These are phyloP conservation scores for Cinclus mexicanus DNA, from an alignment of 2,113 vertebrate genomes.

Conservation along the genomic window DNA sequence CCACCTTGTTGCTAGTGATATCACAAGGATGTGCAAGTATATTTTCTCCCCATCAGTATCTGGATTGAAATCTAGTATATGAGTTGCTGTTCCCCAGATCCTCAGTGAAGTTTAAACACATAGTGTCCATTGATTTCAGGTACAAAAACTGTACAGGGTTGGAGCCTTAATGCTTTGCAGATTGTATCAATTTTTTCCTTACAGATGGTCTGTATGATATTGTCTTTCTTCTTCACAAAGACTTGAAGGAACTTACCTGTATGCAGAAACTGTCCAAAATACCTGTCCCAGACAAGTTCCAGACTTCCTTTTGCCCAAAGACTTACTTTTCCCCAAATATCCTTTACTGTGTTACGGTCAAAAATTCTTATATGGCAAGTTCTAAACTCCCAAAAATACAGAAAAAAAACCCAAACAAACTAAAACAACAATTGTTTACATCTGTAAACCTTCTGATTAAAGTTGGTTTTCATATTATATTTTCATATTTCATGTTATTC, in stretches of 20 bases:
- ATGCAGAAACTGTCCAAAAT: background rate
- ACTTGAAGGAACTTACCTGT: background rate
- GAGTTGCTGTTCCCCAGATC: background rate
- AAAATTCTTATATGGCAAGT: background rate
- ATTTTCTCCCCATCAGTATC: background rate
- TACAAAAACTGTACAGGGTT: background rate
- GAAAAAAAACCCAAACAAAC: background rate
- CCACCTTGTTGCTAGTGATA: background rate
- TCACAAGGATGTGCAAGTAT: background rate
- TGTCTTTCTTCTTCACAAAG: background rate
- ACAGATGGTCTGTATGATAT: background rate
- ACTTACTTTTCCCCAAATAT: background rate
- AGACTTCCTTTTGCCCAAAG: background rate
- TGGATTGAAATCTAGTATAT: background rate
- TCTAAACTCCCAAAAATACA: background rate
- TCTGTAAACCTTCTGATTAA: background rate
- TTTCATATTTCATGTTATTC: too few species aligned
- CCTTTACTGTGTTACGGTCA: background rate
- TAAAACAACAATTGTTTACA: background rate
- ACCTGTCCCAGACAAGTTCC: background rate
- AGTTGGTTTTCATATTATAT: background rate
- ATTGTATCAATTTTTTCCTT: background rate
- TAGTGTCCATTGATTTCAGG: background rate
- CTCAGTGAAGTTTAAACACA: background rate
- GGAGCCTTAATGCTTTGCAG: background rate